Conservation (phyloP, 1,140 invertebrate genomes). For the Mercenaria mercenaria region DNA sequence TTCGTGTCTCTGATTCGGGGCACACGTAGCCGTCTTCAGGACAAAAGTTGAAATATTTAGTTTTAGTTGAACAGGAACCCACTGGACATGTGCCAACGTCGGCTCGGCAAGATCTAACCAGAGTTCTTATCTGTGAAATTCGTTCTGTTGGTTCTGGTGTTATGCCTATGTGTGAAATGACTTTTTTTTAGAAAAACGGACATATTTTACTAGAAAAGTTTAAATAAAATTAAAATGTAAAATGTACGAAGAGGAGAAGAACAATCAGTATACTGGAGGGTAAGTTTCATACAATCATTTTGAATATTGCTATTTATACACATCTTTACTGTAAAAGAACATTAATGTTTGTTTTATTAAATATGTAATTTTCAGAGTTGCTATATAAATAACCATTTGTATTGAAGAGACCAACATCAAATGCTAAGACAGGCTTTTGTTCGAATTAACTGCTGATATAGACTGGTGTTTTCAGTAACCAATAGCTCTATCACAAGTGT, state of each 20-base stretch:
- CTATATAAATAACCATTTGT: too few relatives aligned
- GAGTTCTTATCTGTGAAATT: constrained; percentile 8
- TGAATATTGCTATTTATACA: too few relatives aligned
- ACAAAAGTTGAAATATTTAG: background rate
- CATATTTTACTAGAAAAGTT: background rate
- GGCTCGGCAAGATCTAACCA: background rate
- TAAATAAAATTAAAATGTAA: background rate
- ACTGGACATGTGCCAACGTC: constrained; percentile 42
- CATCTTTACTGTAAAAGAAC: too few relatives aligned
- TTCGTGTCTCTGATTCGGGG: background rate
- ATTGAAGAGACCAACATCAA: too few relatives aligned
- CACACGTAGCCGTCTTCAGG: constrained; percentile 37
- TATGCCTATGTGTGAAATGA: background rate
- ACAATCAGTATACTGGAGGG: background rate
- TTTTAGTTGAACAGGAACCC: constrained; percentile 11
- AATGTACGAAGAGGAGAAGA: background rate
- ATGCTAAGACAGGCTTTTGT: too few relatives aligned
- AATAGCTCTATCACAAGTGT: too few relatives aligned
- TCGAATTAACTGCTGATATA: too few relatives aligned
- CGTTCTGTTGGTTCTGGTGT: background rate
- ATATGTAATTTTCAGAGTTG: too few relatives aligned
- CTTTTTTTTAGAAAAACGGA: too few relatives aligned
- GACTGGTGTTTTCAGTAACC: too few relatives aligned
- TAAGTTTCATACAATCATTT: background rate
- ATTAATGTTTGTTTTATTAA: too few relatives aligned